Base-by-base conservation (phyloP, 2,113 vertebrate genomes). In the Parotia lawesii region DNA sequence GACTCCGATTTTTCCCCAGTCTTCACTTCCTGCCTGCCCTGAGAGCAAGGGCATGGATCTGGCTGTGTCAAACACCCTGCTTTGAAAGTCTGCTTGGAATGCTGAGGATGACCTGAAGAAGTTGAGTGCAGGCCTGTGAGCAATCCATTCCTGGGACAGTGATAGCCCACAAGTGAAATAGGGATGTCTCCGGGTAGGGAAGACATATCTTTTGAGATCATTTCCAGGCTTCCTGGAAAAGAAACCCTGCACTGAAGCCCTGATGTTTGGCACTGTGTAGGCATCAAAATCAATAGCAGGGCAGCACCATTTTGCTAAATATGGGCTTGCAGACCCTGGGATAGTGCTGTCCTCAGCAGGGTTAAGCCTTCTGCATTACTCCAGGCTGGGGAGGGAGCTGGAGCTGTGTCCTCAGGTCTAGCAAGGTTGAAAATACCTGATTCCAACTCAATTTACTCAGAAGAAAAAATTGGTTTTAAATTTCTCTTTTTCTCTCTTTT, bases 111-210 rank as follows among this genome's bases (percentile, higher is more conserved):
- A 16, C 12, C 54, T 42, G 38, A 15, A 50, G 50, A 10, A 42
- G 25, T 0, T 53, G n/a, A 33, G 24, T 15, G 60, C 85, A 54
- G 53, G 15, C 5, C 75, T 64, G 44, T 8, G 66, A 51, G n/a
- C 40, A 20, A 2, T 3, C 62, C 45, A 10, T 23, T 37, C 71
- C 31, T 6, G 15, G 56, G 16, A 6, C 12, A 24, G 38, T 7
- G 28, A 23, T 0, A 5, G 20, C 4, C 16, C 38, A 13, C 27
- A 28, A 29, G 27, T 2, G 4, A 38, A 42, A 37, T 3, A 28
- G 47, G 5, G 3, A 18, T 48, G 40, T 11, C 56, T 16, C 15
- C 27, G 1, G 2, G 6, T 1, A 20, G 53, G 24, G 15, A 18
- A 31, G 31, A 48, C 17, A 17, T 27, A 10, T 4, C 37, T 51